Percentiles rank a stretch among this genome's conserved stretches.
These are phyloP conservation scores for Diachasma alloeum DNA, from an alignment of 1,140 invertebrate species.

Conservation along the genomic window DNA sequence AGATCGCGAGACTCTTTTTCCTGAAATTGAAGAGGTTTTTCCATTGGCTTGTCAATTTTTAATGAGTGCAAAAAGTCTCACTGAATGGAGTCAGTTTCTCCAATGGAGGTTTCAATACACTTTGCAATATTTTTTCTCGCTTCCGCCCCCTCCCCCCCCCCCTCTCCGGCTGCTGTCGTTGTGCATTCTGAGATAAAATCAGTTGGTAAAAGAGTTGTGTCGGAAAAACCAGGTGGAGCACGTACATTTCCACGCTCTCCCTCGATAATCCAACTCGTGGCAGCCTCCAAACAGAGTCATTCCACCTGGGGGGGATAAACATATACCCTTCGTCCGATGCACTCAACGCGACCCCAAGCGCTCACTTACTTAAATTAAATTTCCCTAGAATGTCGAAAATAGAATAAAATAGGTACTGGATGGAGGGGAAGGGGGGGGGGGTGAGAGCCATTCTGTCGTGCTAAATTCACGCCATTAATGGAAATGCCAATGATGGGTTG, in stretches of 20 bases:
- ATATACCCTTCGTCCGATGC: not conserved
- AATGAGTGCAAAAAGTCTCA: not conserved
- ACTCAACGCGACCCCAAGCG: conserved; percentile 11
- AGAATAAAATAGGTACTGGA: not conserved
- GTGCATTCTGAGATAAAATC: not conserved
- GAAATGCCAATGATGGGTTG: not conserved
- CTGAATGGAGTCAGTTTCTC: not conserved
- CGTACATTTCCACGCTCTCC: not conserved
- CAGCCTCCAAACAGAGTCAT: not conserved
- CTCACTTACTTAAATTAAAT: conserved; percentile 25
- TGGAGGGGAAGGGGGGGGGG: not conserved
- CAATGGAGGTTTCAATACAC: not conserved
- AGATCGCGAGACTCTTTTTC: not conserved
- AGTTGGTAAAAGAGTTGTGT: not conserved
- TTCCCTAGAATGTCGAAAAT: not conserved
- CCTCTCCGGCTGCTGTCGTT: not conserved
- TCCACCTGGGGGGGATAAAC: not conserved
- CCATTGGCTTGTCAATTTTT: not conserved
- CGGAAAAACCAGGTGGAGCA: not conserved
- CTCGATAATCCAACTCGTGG: not conserved
- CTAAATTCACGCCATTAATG: not conserved
- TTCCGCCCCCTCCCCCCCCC: too few species aligned
- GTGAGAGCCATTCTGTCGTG: not conserved
- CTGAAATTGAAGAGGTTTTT: not conserved
- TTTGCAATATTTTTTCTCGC: not conserved